Evolutionary conservation across 2,888 invertebrate genomes (phyloP).

Genomic region (Pseudococcus jackbeardsleyi): DNA sequence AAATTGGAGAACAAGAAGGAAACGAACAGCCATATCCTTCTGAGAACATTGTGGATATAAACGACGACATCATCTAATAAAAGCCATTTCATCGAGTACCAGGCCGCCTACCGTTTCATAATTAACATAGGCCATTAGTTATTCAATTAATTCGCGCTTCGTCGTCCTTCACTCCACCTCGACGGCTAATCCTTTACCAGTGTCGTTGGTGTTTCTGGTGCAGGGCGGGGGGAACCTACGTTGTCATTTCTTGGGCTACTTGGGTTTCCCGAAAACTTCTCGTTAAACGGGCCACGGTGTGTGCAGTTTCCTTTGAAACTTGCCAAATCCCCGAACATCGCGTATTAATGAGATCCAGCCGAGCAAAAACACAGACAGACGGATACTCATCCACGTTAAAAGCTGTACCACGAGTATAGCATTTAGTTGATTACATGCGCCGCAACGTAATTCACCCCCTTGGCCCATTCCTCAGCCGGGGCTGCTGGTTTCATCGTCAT

Average conservation of each 20-base stretch:
- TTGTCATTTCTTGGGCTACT: slow-evolving; percentile 8
- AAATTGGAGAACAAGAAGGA: background rate
- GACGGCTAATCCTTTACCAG: background rate
- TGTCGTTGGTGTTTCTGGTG: background rate
- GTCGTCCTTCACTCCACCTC: background rate
- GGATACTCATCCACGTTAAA: slow-evolving; percentile 2
- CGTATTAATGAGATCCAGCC: slow-evolving; percentile 41
- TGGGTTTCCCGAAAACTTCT: background rate
- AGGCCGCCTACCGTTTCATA: slow-evolving; percentile 11
- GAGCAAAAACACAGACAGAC: slow-evolving; percentile 9
- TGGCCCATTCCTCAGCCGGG: background rate
- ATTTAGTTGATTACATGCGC: slow-evolving; percentile 41
- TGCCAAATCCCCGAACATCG: slow-evolving; percentile 25
- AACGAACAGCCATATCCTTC: background rate
- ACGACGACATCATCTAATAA: slow-evolving; percentile 28
- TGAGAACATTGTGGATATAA: background rate
- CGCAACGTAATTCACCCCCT: background rate
- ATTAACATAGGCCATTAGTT: slow-evolving; percentile 44
- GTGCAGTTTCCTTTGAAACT: slow-evolving; percentile 12
- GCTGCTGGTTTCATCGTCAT: background rate
- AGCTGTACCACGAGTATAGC: background rate
- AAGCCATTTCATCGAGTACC: slow-evolving; percentile 18
- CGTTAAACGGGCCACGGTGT: background rate
- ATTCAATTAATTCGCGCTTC: slow-evolving; percentile 35
- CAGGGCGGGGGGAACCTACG: background rate